Percentiles rank a stretch among this genome's conserved stretches.
These are phyloP conservation scores for Noctua janthina DNA, from an alignment of 2,888 invertebrate species.

Conservation along the genomic window DNA sequence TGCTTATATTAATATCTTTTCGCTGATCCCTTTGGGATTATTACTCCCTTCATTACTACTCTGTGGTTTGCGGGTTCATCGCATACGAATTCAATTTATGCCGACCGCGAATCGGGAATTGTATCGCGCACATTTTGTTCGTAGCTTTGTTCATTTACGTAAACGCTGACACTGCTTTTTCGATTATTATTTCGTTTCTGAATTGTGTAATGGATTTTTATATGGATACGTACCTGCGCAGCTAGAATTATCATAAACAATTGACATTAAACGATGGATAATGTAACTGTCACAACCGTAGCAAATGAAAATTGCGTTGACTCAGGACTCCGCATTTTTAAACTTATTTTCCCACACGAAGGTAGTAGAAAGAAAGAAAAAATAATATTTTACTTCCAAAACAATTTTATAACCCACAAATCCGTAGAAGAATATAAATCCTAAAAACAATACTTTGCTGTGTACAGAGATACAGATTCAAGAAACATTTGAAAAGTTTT, in stretches of 20 bases:
- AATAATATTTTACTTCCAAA: not conserved
- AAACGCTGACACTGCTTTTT: constrained; percentile 72
- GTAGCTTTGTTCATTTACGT: constrained; percentile 67
- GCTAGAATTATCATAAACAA: not conserved
- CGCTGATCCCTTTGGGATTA: not conserved
- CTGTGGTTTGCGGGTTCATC: constrained; percentile 67
- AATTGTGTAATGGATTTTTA: constrained; percentile 21
- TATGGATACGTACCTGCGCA: not conserved
- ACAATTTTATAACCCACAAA: not conserved
- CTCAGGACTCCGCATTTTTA: not conserved
- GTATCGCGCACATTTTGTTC: constrained; percentile 70
- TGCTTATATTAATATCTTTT: not conserved
- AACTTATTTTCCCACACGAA: not conserved
- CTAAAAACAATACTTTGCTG: constrained; percentile 11
- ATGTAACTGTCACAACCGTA: not conserved
- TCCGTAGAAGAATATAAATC: not conserved
- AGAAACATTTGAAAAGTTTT: constrained; percentile 55
- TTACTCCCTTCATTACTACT: constrained; percentile 23
- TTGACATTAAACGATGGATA: too few species aligned
- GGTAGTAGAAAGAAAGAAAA: not conserved
- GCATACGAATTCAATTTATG: constrained; percentile 74
- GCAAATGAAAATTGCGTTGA: not conserved
- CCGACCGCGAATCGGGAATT: constrained; percentile 72
- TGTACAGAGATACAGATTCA: constrained; percentile 15
- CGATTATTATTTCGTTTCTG: constrained; percentile 56